Evolutionary conservation across 2,797 vertebrate genomes (phyloP).

Genomic region (Lutjanus argentimaculatus): DNA sequence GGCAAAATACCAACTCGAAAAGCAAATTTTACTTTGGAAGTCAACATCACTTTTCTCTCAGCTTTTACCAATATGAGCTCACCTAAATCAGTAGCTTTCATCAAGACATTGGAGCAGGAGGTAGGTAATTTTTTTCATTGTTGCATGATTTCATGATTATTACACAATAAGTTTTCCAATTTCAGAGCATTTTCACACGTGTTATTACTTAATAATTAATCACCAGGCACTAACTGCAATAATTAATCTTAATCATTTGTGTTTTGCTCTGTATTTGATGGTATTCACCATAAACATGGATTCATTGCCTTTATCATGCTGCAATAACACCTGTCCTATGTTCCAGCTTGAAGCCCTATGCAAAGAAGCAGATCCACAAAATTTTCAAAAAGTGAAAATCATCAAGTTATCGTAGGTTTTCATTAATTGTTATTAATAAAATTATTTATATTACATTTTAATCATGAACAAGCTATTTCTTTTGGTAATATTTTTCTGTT

Average conservation of each 20-base stretch:
- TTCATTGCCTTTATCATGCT: background rate
- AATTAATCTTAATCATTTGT: background rate
- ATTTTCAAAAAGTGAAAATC: conserved; percentile 68
- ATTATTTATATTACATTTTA: background rate
- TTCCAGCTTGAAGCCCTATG: conserved; percentile 74
- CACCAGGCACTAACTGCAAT: background rate
- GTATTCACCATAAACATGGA: background rate
- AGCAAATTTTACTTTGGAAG: conserved; percentile 67
- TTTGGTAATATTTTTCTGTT: background rate
- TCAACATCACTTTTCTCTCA: conserved; percentile 32
- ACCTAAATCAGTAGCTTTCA: conserved; percentile 49
- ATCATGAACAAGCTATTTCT: background rate
- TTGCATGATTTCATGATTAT: background rate
- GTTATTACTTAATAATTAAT: background rate
- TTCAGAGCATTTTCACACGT: background rate
- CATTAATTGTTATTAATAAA: background rate
- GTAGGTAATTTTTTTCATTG: conserved; percentile 34
- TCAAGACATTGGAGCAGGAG: conserved; percentile 52
- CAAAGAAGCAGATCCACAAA: conserved; percentile 62
- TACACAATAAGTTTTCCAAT: background rate
- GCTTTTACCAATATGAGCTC: conserved; percentile 64
- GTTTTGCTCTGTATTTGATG: background rate
- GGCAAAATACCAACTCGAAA: conserved; percentile 64
- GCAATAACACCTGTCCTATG: background rate
- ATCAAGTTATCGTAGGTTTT: conserved; percentile 69